Percentiles rank a stretch among this genome's conserved stretches.
Conservation (phyloP, 2,888 invertebrate species). For the Caenorhabditis macrosperma region DNA sequence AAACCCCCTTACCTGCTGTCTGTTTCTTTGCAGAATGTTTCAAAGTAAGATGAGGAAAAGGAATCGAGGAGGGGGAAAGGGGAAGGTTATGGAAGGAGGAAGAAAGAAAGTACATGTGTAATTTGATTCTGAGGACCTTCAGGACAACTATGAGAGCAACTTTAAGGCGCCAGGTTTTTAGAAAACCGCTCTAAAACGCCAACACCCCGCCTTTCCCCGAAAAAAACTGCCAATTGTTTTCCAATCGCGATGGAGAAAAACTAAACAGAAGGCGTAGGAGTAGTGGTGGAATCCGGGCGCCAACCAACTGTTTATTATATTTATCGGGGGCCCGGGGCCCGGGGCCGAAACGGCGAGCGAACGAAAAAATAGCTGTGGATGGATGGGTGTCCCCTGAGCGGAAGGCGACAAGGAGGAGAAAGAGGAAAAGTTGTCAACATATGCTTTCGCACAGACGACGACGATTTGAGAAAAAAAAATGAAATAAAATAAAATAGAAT, state of each 20-base stretch:
- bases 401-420: conserved; percentile 7
- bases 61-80: not conserved
- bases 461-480: conserved; percentile 40
- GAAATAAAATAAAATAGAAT: not conserved
- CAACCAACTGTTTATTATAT: conserved; percentile 54
- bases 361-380: conserved; percentile 39
- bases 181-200: no score
- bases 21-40: conserved; percentile 16
- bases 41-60: not conserved
- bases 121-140: conserved; percentile 7
- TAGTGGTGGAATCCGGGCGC: conserved; percentile 17
- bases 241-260: not conserved
- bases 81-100: not conserved
- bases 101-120: conserved; percentile 39
- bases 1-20: not conserved
- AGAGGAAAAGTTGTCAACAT: conserved; percentile 52
- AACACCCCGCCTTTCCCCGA: no score
- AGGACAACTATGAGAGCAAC: not conserved
- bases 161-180: not conserved
- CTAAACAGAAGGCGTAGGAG: conserved; percentile 32
- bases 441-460: conserved; percentile 47
- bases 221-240: conserved; percentile 9
- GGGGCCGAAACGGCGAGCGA: conserved; percentile 3
- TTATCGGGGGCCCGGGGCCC: conserved; percentile 23
- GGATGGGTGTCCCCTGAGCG: not conserved